Evolutionary conservation across 2,113 vertebrate genomes (phyloP).

Genomic region (Triplophysa dalaica): DNA sequence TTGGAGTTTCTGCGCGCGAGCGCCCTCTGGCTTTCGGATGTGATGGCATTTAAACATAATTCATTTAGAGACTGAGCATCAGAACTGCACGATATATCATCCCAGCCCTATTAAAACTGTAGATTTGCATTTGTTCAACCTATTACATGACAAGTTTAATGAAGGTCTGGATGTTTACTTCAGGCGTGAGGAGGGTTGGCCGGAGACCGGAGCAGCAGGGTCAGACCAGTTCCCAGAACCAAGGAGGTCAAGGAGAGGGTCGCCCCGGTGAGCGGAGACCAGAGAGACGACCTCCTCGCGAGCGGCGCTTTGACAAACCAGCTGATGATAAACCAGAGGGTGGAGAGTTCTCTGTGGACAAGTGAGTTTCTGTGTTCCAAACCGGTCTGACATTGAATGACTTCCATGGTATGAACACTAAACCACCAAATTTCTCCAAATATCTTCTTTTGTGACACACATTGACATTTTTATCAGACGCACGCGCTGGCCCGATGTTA

Average conservation of each 20-base stretch:
- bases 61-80: too few species aligned
- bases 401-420: too few species aligned
- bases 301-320: slow-evolving; percentile 91
- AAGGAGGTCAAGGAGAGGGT: slow-evolving; percentile 83
- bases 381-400: too few species aligned
- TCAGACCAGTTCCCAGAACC: slow-evolving; percentile 68
- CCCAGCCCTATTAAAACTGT: too few species aligned
- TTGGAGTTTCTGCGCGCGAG: too few species aligned
- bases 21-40: too few species aligned
- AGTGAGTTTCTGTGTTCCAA: slow-evolving; percentile 72
- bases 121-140: neutral
- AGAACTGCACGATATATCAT: too few species aligned
- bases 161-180: slow-evolving; percentile 49
- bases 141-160: neutral
- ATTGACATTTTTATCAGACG: too few species aligned
- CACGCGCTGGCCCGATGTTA: too few species aligned
- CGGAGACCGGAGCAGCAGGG: slow-evolving; percentile 88
- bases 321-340: slow-evolving; percentile 88
- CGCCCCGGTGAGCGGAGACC: slow-evolving; percentile 87
- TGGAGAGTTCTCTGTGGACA: slow-evolving; percentile 92
- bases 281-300: slow-evolving; percentile 90
- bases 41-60: too few species aligned
- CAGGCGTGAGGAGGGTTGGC: slow-evolving; percentile 91
- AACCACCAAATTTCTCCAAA: too few species aligned
- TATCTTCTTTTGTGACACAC: too few species aligned